These are phyloP conservation scores for Agrotis puta DNA, from an alignment of 2,888 invertebrate species.

Conservation along the genomic window DNA sequence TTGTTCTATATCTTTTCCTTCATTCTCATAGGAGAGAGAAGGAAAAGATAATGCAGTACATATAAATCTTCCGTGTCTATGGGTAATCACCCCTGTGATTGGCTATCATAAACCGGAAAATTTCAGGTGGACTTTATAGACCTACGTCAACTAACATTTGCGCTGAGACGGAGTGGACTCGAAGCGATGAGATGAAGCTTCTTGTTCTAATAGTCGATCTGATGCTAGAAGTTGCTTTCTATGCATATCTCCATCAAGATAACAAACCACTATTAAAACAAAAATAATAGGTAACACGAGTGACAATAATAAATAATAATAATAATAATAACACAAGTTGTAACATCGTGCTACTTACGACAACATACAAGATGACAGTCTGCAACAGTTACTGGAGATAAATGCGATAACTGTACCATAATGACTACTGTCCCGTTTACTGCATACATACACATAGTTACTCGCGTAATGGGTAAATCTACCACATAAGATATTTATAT, in stretches of 20 bases:
- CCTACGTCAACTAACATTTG: too few relatives aligned
- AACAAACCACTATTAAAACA: neutral
- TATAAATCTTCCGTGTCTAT: too few relatives aligned
- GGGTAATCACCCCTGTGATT: too few relatives aligned
- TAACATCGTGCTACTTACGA: slow-evolving; percentile 45
- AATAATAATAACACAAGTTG: slow-evolving; percentile 34
- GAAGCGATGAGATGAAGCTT: neutral
- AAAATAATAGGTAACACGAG: too few relatives aligned
- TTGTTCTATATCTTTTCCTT: too few relatives aligned
- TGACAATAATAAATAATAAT: neutral
- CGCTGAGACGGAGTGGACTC: too few relatives aligned
- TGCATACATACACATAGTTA: slow-evolving; percentile 64
- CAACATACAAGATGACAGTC: slow-evolving; percentile 71
- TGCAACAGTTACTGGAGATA: slow-evolving; percentile 84
- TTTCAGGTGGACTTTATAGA: too few relatives aligned
- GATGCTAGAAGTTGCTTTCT: neutral
- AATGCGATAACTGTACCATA: slow-evolving; percentile 85
- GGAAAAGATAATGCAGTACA: too few relatives aligned
- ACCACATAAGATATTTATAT: slow-evolving; percentile 26
- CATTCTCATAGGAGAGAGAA: too few relatives aligned
- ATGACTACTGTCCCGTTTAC: slow-evolving; percentile 81
- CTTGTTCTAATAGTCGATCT: neutral
- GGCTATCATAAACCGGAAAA: too few relatives aligned
- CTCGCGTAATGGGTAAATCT: slow-evolving; percentile 25
- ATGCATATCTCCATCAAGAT: slow-evolving; percentile 5